Evolutionary conservation across 2,113 vertebrate genomes (phyloP).

Genomic region (Herpetotheres cachinnans): DNA sequence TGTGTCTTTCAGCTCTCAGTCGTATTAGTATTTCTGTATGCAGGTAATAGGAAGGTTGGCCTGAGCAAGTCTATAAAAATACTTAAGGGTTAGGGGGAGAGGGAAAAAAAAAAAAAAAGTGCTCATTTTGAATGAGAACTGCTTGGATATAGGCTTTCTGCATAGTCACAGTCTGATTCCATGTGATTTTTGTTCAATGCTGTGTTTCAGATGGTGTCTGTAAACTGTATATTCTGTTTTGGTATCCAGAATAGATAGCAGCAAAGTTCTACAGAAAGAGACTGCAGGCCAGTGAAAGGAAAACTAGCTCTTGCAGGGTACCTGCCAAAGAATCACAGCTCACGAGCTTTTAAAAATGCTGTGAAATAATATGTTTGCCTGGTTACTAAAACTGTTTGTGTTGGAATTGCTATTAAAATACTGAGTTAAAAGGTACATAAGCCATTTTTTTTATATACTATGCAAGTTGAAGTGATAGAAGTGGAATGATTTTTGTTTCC

Average conservation of each 20-base stretch:
- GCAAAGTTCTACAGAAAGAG: neutral
- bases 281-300: neutral
- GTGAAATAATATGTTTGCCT: neutral
- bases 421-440: neutral
- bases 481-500: neutral
- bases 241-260: neutral
- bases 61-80: neutral
- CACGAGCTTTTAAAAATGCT: neutral
- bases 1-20: neutral
- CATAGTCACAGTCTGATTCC: neutral
- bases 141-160: neutral
- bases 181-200: neutral
- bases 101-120: neutral
- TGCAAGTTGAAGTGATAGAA: neutral
- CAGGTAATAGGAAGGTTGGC: neutral
- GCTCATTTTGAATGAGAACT: neutral
- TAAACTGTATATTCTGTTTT: neutral
- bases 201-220: neutral
- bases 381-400: neutral
- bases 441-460: neutral
- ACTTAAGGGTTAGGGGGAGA: fast-evolving
- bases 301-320: neutral
- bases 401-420: neutral
- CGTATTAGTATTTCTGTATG: neutral
- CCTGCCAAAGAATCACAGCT: neutral